phyloP scores from a whole-genome alignment of 2,888 invertebrate genomes.

The Geotrupes spiniger region DNA sequence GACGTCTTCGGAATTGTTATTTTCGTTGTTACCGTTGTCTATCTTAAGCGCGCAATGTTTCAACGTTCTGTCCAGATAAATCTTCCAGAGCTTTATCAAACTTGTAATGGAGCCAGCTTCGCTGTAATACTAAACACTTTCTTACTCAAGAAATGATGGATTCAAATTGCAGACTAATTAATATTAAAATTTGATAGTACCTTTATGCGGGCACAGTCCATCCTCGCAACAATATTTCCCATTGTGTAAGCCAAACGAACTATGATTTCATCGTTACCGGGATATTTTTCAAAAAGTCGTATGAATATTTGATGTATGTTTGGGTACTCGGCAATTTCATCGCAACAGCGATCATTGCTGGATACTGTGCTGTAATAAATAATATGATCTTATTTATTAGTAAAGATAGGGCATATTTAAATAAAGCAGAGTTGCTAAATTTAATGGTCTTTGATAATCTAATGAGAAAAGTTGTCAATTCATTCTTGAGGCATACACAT shows the following conservation, averaged over 20 bases:
- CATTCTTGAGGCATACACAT: too few relatives aligned
- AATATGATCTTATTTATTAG: too few relatives aligned
- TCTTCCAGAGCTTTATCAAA: conserved; percentile 53
- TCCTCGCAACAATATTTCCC: conserved; percentile 80
- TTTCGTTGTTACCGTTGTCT: conserved; percentile 43
- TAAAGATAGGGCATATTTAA: too few relatives aligned
- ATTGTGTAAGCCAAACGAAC: conserved; percentile 78
- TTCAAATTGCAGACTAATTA: too few relatives aligned
- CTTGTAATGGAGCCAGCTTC: conserved; percentile 57
- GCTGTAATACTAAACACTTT: conserved; percentile 52
- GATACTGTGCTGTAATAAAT: conserved; percentile 66
- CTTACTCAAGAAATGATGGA: too few relatives aligned
- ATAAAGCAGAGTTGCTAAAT: too few relatives aligned
- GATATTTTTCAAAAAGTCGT: conserved; percentile 63
- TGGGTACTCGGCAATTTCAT: conserved; percentile 59
- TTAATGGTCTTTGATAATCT: too few relatives aligned
- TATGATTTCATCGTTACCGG: conserved; percentile 67
- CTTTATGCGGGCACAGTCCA: conserved; percentile 66
- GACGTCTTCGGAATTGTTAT: conserved; percentile 62
- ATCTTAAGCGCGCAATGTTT: conserved; percentile 45
- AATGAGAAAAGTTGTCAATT: too few relatives aligned
- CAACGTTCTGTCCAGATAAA: conserved; percentile 53
- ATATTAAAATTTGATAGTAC: conserved; percentile 43
- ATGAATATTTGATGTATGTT: conserved; percentile 59
- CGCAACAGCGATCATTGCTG: conserved; percentile 70